Conservation (phyloP, 2,888 invertebrate genomes). For the Andrena hattorfiana region DNA sequence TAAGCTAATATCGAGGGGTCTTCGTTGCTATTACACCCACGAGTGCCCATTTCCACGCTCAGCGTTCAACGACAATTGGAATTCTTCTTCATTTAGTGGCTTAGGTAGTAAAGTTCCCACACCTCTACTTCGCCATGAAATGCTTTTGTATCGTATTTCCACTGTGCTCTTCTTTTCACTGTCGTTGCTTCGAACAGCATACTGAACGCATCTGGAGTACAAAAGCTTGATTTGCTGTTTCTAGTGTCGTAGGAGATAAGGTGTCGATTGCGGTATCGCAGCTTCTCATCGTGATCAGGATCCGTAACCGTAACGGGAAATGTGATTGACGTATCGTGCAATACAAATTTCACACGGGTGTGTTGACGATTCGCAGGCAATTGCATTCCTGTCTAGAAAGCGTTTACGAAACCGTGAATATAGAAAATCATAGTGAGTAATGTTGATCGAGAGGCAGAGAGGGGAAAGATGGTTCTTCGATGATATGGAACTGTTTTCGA, state of each 20-base stretch:
- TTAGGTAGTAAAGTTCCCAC: not conserved
- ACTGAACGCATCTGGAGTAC: not conserved
- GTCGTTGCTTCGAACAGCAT: not conserved
- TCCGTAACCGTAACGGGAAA: not conserved
- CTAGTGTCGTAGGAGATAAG: too few relatives aligned
- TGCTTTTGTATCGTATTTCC: not conserved
- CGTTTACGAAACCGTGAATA: constrained; percentile 33
- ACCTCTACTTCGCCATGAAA: not conserved
- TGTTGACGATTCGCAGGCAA: not conserved
- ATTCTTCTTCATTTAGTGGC: not conserved
- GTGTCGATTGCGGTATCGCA: not conserved
- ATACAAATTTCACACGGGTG: constrained; percentile 2
- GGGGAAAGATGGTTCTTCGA: constrained; percentile 3
- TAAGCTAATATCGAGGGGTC: not conserved
- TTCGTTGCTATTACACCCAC: not conserved
- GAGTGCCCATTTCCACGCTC: not conserved
- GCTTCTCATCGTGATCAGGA: not conserved
- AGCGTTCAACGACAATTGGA: not conserved
- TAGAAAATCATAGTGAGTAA: constrained; percentile 21
- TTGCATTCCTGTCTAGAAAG: constrained; percentile 11
- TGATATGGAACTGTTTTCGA: constrained; percentile 2
- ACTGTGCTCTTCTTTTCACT: not conserved
- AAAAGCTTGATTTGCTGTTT: not conserved
- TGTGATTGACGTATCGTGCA: constrained; percentile 3
- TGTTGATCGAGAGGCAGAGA: constrained; percentile 7